Evolutionary conservation across 1,140 invertebrate species (phyloP), one percentile per base, ranked within the genome.

Genomic region (Sycophaga agraensis): DNA sequence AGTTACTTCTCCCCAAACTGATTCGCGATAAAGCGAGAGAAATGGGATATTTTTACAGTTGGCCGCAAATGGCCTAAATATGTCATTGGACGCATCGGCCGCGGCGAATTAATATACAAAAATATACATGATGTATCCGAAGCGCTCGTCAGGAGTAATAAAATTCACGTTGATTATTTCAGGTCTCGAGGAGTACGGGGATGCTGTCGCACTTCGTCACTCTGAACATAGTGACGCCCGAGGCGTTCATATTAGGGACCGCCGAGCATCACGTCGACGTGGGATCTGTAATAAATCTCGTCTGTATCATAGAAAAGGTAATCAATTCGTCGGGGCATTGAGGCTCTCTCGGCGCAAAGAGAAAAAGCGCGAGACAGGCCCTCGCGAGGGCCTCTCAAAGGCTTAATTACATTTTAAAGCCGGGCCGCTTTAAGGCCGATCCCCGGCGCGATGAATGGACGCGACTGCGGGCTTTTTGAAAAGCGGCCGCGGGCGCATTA

Each of bases 221-320:
- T 76, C 84, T 95, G 43, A 88, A 92, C 79, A 91, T 95, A 64
- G 91, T 93, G 63, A 88, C 92, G 66, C 92, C 93, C 8, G 90
- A 92, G 77, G 92, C 92, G 42, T 92, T 91, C 76, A 95, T 94
- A 73, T 83, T 93, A 70, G 89, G 89, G 31, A 92, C 88, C 60
- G 91, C 89, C 35, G 93, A 94, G 70, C 90, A 93, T 73, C 92
- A 94, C 79, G 91, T 94, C 42, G 92, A 94, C 73, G 86, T 91
- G 70, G 92, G 92, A 63, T 93, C 91, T 78, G 89, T 92, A 69
- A 94, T 95, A 78, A 92, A 90, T 81, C 87, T 95, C 69, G 91
- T 94, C 70, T 95, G 93, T 82, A 90, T 94, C 71, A 93, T 95
- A 76, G 92, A 95, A 81, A 94, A 94, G 87, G 93, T 95, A 81